phyloP scores from a whole-genome alignment of 2,797 vertebrate species.

The Sandelia bainsii region DNA sequence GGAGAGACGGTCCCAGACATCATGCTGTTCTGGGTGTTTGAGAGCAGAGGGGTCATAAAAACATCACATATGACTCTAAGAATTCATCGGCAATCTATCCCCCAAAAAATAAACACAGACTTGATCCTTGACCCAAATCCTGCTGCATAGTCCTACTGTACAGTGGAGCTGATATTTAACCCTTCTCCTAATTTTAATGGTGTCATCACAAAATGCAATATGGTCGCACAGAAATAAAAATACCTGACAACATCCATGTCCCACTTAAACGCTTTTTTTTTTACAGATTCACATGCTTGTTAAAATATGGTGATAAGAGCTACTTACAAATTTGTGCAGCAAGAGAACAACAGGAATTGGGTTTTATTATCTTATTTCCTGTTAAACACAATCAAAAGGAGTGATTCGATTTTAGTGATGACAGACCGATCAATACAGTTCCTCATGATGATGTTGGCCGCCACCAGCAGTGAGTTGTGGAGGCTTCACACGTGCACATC shows the following conservation, averaged over 20 bases:
- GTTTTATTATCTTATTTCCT: not conserved
- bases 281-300: not conserved
- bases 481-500: not conserved
- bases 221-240: not conserved
- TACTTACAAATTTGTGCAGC: not conserved
- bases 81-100: slow-evolving; percentile 16
- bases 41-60: slow-evolving; percentile 52
- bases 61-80: slow-evolving; percentile 36
- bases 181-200: too few species aligned
- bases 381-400: not conserved
- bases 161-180: not conserved
- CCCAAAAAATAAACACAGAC: slow-evolving; percentile 20
- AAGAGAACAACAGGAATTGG: not conserved
- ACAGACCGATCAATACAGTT: not conserved
- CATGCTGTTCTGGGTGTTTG: slow-evolving; percentile 36
- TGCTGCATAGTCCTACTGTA: not conserved
- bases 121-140: slow-evolving; percentile 4
- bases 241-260: not conserved
- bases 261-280: not conserved
- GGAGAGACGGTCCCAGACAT: slow-evolving; percentile 53
- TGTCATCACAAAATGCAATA: not conserved
- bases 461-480: not conserved
- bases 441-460: not conserved
- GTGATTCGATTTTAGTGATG: not conserved
- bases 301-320: not conserved